phyloP scores from a whole-genome alignment of 2,797 vertebrate genomes.

The Coregonus suidteri region DNA sequence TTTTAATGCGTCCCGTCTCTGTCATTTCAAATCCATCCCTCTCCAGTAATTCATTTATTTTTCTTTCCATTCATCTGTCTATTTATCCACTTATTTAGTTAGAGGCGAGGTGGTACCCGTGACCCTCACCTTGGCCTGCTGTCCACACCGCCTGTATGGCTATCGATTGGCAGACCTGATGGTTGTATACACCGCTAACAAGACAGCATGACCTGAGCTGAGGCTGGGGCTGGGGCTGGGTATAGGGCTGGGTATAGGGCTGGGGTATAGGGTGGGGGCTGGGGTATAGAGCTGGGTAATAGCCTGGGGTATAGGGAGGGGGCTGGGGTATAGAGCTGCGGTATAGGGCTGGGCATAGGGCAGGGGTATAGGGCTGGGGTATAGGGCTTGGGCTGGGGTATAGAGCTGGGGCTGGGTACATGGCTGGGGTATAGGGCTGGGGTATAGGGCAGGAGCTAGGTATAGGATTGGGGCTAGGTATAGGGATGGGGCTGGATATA shows the following conservation, averaged over 20 bases:
- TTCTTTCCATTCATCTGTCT: conserved; percentile 36
- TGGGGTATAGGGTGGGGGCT: neutral
- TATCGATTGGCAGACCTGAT: conserved; percentile 68
- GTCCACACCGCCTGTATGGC: conserved; percentile 59
- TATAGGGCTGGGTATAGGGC: neutral
- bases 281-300: neutral
- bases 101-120: conserved; percentile 52
- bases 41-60: conserved; percentile 19
- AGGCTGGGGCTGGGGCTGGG: neutral
- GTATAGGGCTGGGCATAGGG: neutral
- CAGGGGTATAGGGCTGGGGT: neutral
- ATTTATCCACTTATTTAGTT: conserved; percentile 68
- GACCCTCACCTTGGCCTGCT: conserved; percentile 67
- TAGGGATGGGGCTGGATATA: too few species aligned
- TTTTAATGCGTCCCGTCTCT: neutral
- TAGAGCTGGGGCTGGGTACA: too few species aligned
- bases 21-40: neutral
- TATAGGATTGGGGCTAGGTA: too few species aligned
- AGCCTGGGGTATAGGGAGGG: neutral
- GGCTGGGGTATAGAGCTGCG: neutral
- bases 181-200: conserved; percentile 60
- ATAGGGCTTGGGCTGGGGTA: too few species aligned
- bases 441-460: too few species aligned
- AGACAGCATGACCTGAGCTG: conserved; percentile 42
- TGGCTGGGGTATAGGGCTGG: too few species aligned